A percentile compares a stretch with the other conserved stretches of the same genome.
phyloP scores from a whole-genome alignment of 2,797 vertebrate species.

The Ispidina lecontei region DNA sequence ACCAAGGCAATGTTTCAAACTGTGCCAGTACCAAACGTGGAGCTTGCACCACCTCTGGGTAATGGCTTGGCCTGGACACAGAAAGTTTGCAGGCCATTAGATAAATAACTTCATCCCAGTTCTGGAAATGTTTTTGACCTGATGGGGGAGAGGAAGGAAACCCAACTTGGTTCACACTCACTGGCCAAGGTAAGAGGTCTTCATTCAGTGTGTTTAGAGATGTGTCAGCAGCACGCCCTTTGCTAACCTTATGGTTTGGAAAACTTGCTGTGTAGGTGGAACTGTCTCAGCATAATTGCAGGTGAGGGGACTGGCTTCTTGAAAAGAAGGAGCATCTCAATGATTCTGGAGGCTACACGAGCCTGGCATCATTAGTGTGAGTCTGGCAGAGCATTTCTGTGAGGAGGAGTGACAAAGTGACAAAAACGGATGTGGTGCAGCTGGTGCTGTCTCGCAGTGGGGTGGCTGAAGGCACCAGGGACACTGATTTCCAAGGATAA shows the following conservation, averaged over 20 bases:
- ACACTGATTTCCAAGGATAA: slow-evolving; percentile 13
- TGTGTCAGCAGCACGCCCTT: background rate
- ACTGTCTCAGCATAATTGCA: background rate
- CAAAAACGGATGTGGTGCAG: slow-evolving; percentile 42
- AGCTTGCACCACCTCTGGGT: background rate
- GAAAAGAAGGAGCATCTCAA: background rate
- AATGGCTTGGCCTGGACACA: background rate
- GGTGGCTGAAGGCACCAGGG: slow-evolving; percentile 18
- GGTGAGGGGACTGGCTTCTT: background rate
- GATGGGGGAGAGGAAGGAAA: background rate
- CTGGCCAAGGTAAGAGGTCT: background rate
- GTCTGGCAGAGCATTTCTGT: slow-evolving; percentile 27
- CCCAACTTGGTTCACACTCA: background rate
- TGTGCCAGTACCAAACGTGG: background rate
- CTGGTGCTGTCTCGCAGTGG: slow-evolving; percentile 29
- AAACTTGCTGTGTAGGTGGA: background rate
- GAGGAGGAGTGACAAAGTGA: slow-evolving; percentile 51
- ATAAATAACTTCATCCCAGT: background rate
- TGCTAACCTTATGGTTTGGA: background rate
- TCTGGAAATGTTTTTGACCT: background rate
- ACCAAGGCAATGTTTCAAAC: background rate
- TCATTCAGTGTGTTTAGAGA: background rate
- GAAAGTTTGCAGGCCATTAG: background rate
- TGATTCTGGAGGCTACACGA: background rate
- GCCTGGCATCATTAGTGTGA: background rate